These are phyloP conservation scores for Trichomycterus rosablanca DNA, from an alignment of 2,113 vertebrate species.

Conservation along the genomic window DNA sequence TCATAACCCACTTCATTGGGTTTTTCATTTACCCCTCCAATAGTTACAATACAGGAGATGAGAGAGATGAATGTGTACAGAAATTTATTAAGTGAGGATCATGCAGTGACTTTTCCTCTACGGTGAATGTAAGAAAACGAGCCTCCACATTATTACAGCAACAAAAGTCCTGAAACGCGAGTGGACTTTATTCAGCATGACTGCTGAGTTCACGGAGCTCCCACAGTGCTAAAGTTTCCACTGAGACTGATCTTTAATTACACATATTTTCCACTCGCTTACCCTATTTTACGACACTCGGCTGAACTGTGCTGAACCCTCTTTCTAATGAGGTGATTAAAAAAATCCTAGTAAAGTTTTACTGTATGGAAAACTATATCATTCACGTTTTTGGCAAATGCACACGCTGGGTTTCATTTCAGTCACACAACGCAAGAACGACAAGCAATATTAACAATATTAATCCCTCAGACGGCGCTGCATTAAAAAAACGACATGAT, in stretches of 20 bases:
- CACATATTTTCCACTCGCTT: slow-evolving; percentile 39
- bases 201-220: slow-evolving; percentile 4
- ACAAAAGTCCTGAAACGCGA: not conserved
- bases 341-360: too few relatives aligned
- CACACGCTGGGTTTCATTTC: too few relatives aligned
- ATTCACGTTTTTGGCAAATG: too few relatives aligned
- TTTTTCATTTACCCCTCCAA: not conserved
- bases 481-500: too few relatives aligned
- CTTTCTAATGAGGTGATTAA: too few relatives aligned
- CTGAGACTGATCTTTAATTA: slow-evolving; percentile 10
- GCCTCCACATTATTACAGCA: not conserved
- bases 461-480: too few relatives aligned
- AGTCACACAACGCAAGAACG: too few relatives aligned
- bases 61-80: too few relatives aligned
- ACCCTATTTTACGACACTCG: slow-evolving; percentile 5
- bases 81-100: not conserved
- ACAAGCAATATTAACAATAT: too few relatives aligned
- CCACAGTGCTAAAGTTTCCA: slow-evolving; percentile 5
- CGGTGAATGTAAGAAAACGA: not conserved
- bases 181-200: too few relatives aligned
- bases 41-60: not conserved
- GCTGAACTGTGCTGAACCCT: slow-evolving; percentile 11
- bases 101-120: not conserved
- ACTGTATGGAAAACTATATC: too few relatives aligned
- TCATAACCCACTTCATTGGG: not conserved